These are phyloP conservation scores for Oreochromis niloticus DNA, from an alignment of 2,113 vertebrate genomes.

Conservation along the genomic window DNA sequence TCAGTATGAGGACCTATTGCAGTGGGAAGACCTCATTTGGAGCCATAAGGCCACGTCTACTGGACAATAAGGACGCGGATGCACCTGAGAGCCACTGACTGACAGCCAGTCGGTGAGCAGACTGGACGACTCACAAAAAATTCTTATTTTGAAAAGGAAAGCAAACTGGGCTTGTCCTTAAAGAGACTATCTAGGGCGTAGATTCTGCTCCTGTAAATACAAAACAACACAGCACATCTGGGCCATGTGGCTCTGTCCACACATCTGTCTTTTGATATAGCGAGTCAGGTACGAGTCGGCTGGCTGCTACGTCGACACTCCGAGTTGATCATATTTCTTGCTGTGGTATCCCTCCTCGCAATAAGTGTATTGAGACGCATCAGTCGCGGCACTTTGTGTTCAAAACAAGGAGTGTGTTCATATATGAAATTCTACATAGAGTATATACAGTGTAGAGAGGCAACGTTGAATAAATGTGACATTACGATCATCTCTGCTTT, in stretches of 20 bases:
- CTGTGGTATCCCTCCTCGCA: constrained; percentile 62
- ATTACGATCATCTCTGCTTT: constrained; percentile 60
- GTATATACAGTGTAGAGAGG: constrained; percentile 67
- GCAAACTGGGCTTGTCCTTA: neutral
- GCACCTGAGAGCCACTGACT: constrained; percentile 67
- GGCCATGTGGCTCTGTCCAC: constrained; percentile 59
- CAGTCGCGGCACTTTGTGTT: constrained; percentile 70
- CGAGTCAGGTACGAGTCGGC: constrained; percentile 57
- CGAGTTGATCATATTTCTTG: constrained; percentile 60
- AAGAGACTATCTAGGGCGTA: constrained; percentile 20
- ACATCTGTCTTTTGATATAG: constrained; percentile 63
- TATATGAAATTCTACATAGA: constrained; percentile 48
- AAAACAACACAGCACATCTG: constrained; percentile 56
- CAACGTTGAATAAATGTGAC: constrained; percentile 64
- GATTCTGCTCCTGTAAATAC: constrained; percentile 78
- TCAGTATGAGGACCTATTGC: constrained; percentile 69
- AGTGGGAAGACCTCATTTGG: constrained; percentile 63
- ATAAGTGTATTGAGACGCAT: constrained; percentile 78
- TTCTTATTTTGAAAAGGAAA: neutral
- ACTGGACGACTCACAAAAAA: neutral
- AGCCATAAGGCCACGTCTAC: constrained; percentile 78
- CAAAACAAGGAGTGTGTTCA: constrained; percentile 55
- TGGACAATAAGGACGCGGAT: constrained; percentile 74
- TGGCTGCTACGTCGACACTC: constrained; percentile 27
- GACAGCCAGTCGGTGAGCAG: constrained; percentile 64